Evolutionary conservation across 2,888 invertebrate species (phyloP).

Genomic region (Hydrotaea diabolus): DNA sequence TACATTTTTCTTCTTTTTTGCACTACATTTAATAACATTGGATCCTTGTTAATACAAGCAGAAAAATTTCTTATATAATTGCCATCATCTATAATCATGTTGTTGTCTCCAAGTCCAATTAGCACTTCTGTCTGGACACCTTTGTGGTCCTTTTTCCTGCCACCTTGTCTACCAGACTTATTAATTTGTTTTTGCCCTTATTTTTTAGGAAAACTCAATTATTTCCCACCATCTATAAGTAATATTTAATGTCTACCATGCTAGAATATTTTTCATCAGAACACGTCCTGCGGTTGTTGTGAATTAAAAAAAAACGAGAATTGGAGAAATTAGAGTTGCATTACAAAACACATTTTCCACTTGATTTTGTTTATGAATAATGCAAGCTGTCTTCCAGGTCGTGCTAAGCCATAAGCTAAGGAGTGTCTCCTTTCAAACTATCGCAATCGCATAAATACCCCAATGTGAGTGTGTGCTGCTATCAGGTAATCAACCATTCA

Average conservation of each 20-base stretch:
- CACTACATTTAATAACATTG: too few relatives aligned
- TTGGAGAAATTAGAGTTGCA: neutral
- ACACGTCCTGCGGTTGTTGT: slow-evolving; percentile 17
- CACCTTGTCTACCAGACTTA: neutral
- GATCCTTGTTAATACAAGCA: neutral
- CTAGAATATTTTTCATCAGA: neutral
- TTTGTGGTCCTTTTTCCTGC: neutral
- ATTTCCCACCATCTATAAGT: slow-evolving; percentile 18
- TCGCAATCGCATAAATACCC: neutral
- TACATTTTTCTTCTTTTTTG: too few relatives aligned
- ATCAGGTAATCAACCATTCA: too few relatives aligned
- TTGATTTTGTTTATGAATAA: slow-evolving; percentile 40
- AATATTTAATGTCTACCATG: slow-evolving; percentile 9
- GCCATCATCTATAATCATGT: neutral
- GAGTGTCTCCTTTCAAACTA: neutral
- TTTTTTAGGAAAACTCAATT: slow-evolving; percentile 28
- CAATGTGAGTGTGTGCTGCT: too few relatives aligned
- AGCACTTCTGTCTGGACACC: slow-evolving; percentile 19
- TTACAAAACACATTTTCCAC: slow-evolving; percentile 32
- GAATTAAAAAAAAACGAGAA: neutral
- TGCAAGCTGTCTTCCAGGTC: slow-evolving; percentile 6
- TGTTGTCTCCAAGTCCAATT: slow-evolving; percentile 35
- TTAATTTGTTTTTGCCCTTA: neutral
- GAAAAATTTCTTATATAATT: neutral
- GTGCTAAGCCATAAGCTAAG: neutral